These are phyloP conservation scores for Indicator maculatus DNA, from an alignment of 2,113 vertebrate species.

Conservation along the genomic window DNA sequence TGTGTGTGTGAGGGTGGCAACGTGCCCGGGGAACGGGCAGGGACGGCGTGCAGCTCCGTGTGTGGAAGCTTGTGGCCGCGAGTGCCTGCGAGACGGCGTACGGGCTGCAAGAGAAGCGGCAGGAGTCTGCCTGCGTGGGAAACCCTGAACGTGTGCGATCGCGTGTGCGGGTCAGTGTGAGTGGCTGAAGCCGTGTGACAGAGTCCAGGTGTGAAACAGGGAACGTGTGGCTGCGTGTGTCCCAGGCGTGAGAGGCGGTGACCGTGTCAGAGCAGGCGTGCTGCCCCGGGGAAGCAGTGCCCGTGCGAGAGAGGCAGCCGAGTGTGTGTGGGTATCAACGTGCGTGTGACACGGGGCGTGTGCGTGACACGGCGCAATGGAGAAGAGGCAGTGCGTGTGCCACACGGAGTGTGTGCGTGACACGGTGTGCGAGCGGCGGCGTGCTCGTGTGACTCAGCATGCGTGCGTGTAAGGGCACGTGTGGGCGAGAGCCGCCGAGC, in stretches of 20 bases:
- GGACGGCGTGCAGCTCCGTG: neutral
- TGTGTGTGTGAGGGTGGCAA: neutral
- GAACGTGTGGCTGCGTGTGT: neutral
- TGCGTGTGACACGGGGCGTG: neutral
- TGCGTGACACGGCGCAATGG: neutral
- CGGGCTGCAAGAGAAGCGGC: neutral
- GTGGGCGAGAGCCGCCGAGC: constrained; percentile 32
- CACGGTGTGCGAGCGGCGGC: neutral
- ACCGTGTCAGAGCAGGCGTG: neutral
- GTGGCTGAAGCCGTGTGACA: neutral
- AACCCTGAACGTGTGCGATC: neutral
- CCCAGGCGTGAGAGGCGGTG: neutral
- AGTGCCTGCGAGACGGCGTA: neutral
- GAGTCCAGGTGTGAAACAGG: neutral
- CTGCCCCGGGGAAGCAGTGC: neutral
- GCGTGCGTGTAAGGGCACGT: constrained; percentile 30
- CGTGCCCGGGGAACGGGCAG: neutral
- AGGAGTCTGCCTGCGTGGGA: neutral
- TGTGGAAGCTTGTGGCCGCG: neutral
- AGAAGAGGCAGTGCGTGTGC: neutral
- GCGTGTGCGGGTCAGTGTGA: neutral
- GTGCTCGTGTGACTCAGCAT: constrained; percentile 42
- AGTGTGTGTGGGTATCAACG: neutral
- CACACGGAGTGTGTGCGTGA: constrained; percentile 7
- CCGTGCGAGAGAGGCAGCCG: neutral